These are phyloP conservation scores for Platorchestia sp. DNA, from an alignment of 1,140 invertebrate species.

Conservation along the genomic window DNA sequence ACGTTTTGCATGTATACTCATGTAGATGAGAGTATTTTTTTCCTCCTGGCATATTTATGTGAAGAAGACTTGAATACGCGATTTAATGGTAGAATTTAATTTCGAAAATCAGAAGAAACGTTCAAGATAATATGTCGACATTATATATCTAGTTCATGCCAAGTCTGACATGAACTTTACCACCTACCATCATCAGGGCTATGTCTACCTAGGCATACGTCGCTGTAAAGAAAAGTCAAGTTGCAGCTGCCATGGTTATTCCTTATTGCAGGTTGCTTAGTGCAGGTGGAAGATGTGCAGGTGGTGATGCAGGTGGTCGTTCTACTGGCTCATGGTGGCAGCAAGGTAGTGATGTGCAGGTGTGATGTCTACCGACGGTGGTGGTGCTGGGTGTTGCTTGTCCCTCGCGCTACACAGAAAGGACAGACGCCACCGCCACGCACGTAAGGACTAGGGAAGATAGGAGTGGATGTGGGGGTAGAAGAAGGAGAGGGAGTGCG, in stretches of 20 bases:
- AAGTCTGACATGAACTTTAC: not conserved
- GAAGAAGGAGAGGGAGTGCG: not conserved
- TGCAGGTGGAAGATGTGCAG: constrained; percentile 37
- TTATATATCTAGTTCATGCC: not conserved
- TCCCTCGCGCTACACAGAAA: constrained; percentile 18
- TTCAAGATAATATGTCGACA: not conserved
- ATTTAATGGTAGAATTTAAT: not conserved
- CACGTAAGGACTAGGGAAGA: constrained; percentile 29
- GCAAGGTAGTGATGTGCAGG: constrained; percentile 49
- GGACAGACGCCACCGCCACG: constrained; percentile 14
- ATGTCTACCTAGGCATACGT: not conserved
- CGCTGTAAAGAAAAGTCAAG: not conserved
- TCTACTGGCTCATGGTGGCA: constrained; percentile 47
- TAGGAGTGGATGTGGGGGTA: not conserved
- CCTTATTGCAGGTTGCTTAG: constrained; percentile 24
- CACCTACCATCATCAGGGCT: not conserved
- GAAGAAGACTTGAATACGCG: not conserved
- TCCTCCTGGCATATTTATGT: too few relatives aligned
- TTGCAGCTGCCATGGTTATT: not conserved
- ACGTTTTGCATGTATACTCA: too few relatives aligned
- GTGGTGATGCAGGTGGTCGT: constrained; percentile 50
- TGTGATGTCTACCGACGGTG: constrained; percentile 44
- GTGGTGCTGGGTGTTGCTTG: not conserved
- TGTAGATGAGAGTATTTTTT: too few relatives aligned
- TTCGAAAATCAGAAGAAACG: not conserved